phyloP scores from a whole-genome alignment of 2,888 invertebrate genomes.

The Seira musarum region DNA sequence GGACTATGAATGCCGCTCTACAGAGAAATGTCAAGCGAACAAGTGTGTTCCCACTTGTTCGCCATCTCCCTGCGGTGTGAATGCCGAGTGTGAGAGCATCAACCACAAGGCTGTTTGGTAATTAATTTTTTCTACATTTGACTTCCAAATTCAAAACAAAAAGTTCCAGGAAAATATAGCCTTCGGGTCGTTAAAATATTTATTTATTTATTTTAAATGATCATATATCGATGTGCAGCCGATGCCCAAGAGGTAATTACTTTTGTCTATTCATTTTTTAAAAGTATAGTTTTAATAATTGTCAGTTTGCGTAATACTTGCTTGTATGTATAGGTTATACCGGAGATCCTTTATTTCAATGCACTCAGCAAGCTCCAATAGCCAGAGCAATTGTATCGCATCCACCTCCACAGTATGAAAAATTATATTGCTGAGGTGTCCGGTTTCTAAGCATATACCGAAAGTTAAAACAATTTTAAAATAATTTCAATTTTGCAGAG shows the following conservation, averaged over 20 bases:
- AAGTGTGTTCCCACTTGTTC: constrained; percentile 65
- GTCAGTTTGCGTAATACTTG: constrained; percentile 50
- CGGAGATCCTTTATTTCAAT: constrained; percentile 68
- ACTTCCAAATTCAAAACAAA: not conserved
- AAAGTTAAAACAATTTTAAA: not conserved
- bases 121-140: not conserved
- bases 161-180: too few relatives aligned
- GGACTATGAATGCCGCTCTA: constrained; percentile 65
- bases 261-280: too few relatives aligned
- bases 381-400: constrained; percentile 66
- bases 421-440: too few relatives aligned
- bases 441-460: constrained; percentile 11
- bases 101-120: constrained; percentile 64
- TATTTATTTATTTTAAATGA: too few relatives aligned
- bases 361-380: constrained; percentile 65
- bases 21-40: constrained; percentile 63
- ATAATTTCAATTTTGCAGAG: constrained; percentile 50
- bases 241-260: constrained; percentile 29
- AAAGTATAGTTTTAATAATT: not conserved
- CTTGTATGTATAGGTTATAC: constrained; percentile 50
- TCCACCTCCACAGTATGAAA: constrained; percentile 64
- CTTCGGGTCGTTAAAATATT: too few relatives aligned
- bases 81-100: constrained; percentile 67
- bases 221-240: not conserved
- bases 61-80: constrained; percentile 63